These are phyloP conservation scores for Drosophila bunnanda DNA, from an alignment of 2,888 invertebrate genomes.

Conservation along the genomic window DNA sequence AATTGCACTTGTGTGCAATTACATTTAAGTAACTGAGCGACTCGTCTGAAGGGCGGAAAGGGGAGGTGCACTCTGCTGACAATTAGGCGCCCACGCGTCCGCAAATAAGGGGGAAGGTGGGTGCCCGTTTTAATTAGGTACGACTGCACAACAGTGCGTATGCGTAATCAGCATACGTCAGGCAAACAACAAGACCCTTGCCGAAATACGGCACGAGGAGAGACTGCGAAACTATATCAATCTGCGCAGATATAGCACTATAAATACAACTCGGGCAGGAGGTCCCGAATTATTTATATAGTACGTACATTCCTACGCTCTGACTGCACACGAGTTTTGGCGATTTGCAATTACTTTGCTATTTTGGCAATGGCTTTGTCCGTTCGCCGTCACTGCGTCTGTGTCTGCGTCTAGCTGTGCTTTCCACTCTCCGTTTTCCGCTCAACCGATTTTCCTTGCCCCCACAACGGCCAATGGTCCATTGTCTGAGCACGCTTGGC, in stretches of 20 bases:
- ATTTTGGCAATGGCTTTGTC: conserved; percentile 68
- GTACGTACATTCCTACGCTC: conserved; percentile 25
- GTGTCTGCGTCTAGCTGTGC: conserved; percentile 65
- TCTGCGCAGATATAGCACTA: conserved; percentile 2
- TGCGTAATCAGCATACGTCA: conserved; percentile 18
- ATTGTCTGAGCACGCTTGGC: conserved; percentile 56
- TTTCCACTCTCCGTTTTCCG: neutral
- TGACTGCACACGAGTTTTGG: conserved; percentile 62
- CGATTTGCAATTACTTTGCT: conserved; percentile 78
- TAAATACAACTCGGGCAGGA: conserved; percentile 37
- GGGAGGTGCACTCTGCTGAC: conserved; percentile 58
- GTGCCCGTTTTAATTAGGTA: conserved; percentile 24
- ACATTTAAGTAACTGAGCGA: conserved; percentile 58
- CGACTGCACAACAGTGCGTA: conserved; percentile 1
- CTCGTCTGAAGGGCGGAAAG: conserved; percentile 9
- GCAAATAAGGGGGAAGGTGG: neutral
- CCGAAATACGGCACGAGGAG: conserved; percentile 12
- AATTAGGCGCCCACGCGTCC: conserved; percentile 55
- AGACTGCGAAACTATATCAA: conserved; percentile 23
- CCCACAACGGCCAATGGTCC: conserved; percentile 47
- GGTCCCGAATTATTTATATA: conserved; percentile 38
- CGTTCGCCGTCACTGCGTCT: conserved; percentile 51
- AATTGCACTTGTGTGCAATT: conserved; percentile 75
- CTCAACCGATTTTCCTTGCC: neutral
- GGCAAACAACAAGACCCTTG: conserved; percentile 21